phyloP scores from a whole-genome alignment of 2,113 vertebrate species.

The Calypte anna region DNA sequence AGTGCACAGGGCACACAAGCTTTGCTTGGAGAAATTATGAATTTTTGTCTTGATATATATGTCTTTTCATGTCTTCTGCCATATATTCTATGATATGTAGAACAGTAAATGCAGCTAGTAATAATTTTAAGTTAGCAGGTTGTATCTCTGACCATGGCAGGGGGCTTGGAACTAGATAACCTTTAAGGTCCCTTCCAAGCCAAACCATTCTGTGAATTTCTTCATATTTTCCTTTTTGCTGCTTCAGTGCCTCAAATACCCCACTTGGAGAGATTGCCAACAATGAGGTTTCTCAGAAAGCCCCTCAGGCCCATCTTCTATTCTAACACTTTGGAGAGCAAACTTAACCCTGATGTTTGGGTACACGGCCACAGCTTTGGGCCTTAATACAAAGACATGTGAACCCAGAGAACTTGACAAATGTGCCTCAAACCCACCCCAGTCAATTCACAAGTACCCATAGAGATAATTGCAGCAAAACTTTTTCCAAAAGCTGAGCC shows the following conservation, averaged over 20 bases:
- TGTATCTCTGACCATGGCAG: too few species aligned
- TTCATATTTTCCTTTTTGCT: background rate
- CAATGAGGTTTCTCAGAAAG: background rate
- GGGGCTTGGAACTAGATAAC: too few species aligned
- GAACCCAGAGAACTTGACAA: background rate
- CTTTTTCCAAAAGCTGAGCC: constrained; percentile 4
- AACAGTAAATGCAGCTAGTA: background rate
- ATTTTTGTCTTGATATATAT: background rate
- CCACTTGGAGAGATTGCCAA: fast-evolving
- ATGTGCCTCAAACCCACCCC: background rate
- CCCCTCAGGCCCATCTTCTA: background rate
- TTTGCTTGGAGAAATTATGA: background rate
- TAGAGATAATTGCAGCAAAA: constrained; percentile 6
- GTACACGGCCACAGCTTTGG: background rate
- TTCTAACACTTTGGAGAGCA: background rate
- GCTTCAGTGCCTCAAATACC: background rate
- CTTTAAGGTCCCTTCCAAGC: too few species aligned
- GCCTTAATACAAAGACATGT: fast-evolving
- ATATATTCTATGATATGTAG: background rate
- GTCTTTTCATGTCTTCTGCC: background rate
- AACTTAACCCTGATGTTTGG: background rate
- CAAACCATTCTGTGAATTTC: background rate
- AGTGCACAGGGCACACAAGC: background rate
- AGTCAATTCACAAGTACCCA: background rate
- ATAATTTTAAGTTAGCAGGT: background rate